These are phyloP conservation scores for Coenobita brevimanus DNA, from an alignment of 1,140 invertebrate genomes.

Conservation along the genomic window DNA sequence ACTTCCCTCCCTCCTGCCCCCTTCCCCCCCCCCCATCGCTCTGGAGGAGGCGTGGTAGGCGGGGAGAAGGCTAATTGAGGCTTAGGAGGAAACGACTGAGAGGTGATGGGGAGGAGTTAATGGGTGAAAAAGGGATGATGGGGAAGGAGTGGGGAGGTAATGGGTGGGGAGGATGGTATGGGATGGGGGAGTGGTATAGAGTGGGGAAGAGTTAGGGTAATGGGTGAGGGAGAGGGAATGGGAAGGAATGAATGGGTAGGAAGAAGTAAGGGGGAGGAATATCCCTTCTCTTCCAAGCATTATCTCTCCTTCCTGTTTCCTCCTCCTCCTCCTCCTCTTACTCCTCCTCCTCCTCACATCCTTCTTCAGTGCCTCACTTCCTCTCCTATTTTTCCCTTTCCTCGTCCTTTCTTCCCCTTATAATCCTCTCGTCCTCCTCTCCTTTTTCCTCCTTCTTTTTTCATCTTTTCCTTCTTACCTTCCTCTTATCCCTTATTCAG, in stretches of 20 bases:
- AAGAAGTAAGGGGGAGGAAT: background rate
- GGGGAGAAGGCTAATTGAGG: constrained; percentile 51
- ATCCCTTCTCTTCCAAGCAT: background rate
- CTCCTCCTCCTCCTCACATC: background rate
- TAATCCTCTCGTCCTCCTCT: background rate
- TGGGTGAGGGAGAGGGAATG: background rate
- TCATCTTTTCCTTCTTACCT: too few relatives aligned
- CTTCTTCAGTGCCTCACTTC: background rate
- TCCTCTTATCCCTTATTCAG: background rate
- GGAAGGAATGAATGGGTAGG: background rate
- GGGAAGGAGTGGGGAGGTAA: too few relatives aligned
- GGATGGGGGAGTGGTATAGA: background rate
- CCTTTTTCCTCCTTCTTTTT: background rate
- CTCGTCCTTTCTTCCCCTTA: background rate
- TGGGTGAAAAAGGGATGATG: too few relatives aligned
- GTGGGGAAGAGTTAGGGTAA: background rate
- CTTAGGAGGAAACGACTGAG: constrained; percentile 21
- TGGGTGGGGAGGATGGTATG: background rate
- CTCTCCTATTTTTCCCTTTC: background rate
- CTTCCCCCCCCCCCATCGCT: background rate
- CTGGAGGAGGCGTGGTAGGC: background rate
- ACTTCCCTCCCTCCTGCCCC: too few relatives aligned
- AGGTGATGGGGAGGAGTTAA: background rate
- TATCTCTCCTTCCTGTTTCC: background rate
- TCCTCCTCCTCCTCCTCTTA: background rate